Evolutionary conservation across 2,888 invertebrate genomes (phyloP).

Genomic region (Nomada hirtipes): DNA sequence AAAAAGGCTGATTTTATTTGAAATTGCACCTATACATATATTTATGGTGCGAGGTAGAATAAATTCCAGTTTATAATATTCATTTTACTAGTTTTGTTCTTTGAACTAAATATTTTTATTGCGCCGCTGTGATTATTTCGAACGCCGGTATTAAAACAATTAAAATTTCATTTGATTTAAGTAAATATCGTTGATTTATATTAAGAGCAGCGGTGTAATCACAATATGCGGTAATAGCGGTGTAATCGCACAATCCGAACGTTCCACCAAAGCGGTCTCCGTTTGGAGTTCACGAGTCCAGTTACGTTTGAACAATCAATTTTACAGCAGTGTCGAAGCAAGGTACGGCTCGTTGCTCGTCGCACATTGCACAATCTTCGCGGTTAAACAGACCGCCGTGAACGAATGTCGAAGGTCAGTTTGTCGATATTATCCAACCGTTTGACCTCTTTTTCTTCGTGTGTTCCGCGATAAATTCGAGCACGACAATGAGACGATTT

Average conservation of each 20-base stretch:
- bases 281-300: background rate
- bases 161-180: background rate
- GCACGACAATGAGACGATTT: constrained; percentile 54
- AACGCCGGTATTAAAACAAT: background rate
- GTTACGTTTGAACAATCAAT: constrained; percentile 2
- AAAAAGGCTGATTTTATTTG: no score
- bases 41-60: no score
- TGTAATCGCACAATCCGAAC: no score
- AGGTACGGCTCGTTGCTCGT: background rate
- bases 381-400: background rate
- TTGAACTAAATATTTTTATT: background rate
- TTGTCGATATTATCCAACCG: constrained; percentile 28
- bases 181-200: background rate
- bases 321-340: background rate
- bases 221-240: no score
- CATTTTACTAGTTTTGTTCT: background rate
- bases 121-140: background rate
- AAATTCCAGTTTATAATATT: no score
- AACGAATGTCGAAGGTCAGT: constrained; percentile 31
- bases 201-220: no score
- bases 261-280: no score
- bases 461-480: constrained; percentile 37
- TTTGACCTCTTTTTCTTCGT: background rate
- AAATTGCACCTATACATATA: no score
- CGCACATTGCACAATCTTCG: constrained; percentile 2